phyloP scores from a whole-genome alignment of 2,888 invertebrate genomes.

The Rhogogaster chlorosoma region DNA sequence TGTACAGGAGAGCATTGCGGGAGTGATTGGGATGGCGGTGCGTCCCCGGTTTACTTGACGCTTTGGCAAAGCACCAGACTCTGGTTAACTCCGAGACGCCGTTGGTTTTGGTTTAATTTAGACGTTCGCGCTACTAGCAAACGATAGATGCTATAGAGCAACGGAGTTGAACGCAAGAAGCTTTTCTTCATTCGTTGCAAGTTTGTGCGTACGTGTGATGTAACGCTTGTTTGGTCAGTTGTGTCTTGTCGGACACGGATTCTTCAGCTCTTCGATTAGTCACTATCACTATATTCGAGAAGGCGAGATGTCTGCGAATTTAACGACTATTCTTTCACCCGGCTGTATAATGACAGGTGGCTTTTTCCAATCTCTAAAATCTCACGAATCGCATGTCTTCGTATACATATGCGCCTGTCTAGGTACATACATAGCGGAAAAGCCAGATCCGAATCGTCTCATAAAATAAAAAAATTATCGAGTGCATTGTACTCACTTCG shows the following conservation, averaged over 20 bases:
- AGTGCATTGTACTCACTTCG: conserved; percentile 57
- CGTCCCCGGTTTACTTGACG: conserved; percentile 66
- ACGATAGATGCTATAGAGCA: neutral
- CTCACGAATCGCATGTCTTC: neutral
- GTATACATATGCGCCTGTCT: neutral
- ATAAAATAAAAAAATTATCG: neutral
- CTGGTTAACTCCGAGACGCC: conserved; percentile 67
- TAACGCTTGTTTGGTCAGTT: conserved; percentile 67
- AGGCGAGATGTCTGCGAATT: conserved; percentile 36
- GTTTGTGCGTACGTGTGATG: conserved; percentile 63
- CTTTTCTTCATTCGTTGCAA: conserved; percentile 14
- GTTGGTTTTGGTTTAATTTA: conserved; percentile 71
- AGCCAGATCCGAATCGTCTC: neutral
- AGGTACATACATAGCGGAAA: neutral
- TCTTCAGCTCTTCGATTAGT: conserved; percentile 57
- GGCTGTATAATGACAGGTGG: conserved; percentile 19
- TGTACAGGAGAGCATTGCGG: conserved; percentile 62
- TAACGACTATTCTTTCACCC: conserved; percentile 2
- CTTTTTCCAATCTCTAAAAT: neutral
- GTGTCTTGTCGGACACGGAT: conserved; percentile 62
- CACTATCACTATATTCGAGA: conserved; percentile 42
- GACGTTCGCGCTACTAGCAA: conserved; percentile 61
- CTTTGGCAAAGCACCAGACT: conserved; percentile 70
- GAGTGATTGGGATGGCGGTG: conserved; percentile 69
- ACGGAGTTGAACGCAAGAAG: neutral